Conservation (phyloP, 2,888 invertebrate species). For the Charanyca ferruginea region DNA sequence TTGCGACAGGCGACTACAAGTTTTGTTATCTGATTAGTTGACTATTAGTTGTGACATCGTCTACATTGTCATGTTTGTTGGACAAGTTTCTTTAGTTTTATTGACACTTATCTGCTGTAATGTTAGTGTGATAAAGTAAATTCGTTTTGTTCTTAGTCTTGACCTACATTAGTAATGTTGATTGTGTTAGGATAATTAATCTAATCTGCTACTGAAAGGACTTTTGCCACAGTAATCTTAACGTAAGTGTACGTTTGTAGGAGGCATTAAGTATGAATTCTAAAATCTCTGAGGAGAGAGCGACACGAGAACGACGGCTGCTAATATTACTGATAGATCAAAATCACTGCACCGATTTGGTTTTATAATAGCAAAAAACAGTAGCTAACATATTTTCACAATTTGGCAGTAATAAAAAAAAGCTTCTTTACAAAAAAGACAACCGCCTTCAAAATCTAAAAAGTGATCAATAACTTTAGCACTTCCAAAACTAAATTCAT, state of each 20-base stretch:
- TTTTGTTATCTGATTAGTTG: constrained; percentile 64
- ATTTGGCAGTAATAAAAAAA: too few relatives aligned
- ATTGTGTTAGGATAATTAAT: constrained; percentile 9
- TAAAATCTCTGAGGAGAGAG: neutral
- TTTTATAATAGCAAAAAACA: too few relatives aligned
- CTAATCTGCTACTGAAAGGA: neutral
- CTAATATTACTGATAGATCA: too few relatives aligned
- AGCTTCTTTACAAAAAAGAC: too few relatives aligned
- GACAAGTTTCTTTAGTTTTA: constrained; percentile 56
- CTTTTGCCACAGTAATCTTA: neutral
- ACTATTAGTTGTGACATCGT: constrained; percentile 63
- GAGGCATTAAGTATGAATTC: neutral
- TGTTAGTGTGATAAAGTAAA: constrained; percentile 49
- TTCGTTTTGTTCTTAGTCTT: constrained; percentile 31
- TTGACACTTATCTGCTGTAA: constrained; percentile 58
- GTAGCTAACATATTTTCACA: too few relatives aligned
- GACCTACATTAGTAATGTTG: constrained; percentile 10
- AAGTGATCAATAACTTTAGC: too few relatives aligned
- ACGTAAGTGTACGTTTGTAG: neutral
- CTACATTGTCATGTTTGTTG: constrained; percentile 56
- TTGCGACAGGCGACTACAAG: constrained; percentile 43
- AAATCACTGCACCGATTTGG: too few relatives aligned
- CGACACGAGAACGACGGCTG: neutral
- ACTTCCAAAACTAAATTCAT: too few relatives aligned
- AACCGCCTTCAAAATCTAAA: too few relatives aligned